Percentiles rank a stretch among this genome's conserved stretches.
Evolutionary conservation across 2,888 invertebrate genomes (phyloP).

Genomic region (Agrypnus murinus): DNA sequence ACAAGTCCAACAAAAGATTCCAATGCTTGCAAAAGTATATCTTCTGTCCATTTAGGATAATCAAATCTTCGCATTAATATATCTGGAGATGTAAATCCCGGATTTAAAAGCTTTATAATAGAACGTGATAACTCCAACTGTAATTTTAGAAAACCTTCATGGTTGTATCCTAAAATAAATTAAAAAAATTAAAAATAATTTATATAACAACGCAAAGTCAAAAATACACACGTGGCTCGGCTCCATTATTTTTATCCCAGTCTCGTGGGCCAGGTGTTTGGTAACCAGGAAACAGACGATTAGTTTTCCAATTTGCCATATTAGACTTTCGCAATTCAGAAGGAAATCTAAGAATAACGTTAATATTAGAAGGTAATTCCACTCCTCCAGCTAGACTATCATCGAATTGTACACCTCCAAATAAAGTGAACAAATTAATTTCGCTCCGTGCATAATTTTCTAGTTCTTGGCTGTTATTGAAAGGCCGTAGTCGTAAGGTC

Average conservation of each 20-base stretch:
- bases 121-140: constrained; percentile 72
- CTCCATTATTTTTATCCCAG: constrained; percentile 43
- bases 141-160: constrained; percentile 80
- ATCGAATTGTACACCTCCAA: constrained; percentile 78
- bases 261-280: constrained; percentile 58
- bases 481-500: constrained; percentile 11
- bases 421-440: constrained; percentile 55
- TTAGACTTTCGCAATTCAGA: constrained; percentile 73
- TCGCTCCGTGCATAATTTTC: constrained; percentile 23
- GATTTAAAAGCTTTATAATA: constrained; percentile 56
- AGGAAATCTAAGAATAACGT: constrained; percentile 77
- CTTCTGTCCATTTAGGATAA: constrained; percentile 81
- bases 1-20: constrained; percentile 83
- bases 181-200: not conserved
- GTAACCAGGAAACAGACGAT: constrained; percentile 72
- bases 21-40: constrained; percentile 79
- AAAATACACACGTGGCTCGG: constrained; percentile 48
- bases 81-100: constrained; percentile 22
- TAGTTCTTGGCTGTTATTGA: constrained; percentile 13
- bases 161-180: constrained; percentile 73
- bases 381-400: constrained; percentile 71
- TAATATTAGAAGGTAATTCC: constrained; percentile 71
- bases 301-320: constrained; percentile 78
- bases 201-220: too few relatives aligned
- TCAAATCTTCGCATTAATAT: constrained; percentile 80